Conservation (phyloP, 2,888 invertebrate genomes). For the Drosophila mercatorum region DNA sequence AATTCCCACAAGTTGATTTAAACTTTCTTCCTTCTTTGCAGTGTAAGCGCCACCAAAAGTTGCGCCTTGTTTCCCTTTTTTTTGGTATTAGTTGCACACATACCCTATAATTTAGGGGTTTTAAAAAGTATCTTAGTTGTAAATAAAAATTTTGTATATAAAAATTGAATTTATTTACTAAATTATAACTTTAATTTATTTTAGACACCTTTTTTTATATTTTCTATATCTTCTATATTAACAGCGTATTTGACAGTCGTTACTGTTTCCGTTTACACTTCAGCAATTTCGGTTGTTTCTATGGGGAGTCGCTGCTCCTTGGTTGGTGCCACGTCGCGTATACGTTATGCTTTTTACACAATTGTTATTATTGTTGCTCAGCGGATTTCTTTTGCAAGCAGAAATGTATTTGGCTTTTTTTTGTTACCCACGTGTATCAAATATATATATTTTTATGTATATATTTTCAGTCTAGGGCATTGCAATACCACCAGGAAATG, state of each 20-base stretch:
- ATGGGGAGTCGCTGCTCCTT: constrained; percentile 26
- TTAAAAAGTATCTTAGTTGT: background rate
- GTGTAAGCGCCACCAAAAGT: constrained; percentile 49
- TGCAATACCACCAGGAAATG: constrained; percentile 62
- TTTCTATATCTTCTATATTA: too few relatives aligned
- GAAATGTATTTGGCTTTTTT: constrained; percentile 33
- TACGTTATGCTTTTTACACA: constrained; percentile 73
- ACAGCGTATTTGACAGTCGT: constrained; percentile 33
- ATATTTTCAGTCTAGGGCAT: constrained; percentile 36
- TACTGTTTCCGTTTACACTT: constrained; percentile 17
- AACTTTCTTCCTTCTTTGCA: constrained; percentile 67
- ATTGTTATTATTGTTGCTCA: constrained; percentile 56
- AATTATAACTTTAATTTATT: too few relatives aligned
- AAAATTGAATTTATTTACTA: too few relatives aligned
- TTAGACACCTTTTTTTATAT: too few relatives aligned
- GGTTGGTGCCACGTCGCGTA: constrained; percentile 67
- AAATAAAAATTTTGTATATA: background rate
- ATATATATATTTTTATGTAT: constrained; percentile 47
- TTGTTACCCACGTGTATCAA: constrained; percentile 41
- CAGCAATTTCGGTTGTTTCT: constrained; percentile 30
- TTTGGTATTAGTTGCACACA: constrained; percentile 46
- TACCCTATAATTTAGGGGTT: background rate
- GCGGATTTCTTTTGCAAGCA: constrained; percentile 23
- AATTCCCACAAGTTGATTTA: constrained; percentile 82
- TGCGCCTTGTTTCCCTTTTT: constrained; percentile 44